Percentiles rank a stretch among this genome's conserved stretches.
phyloP scores from a whole-genome alignment of 2,797 vertebrate species.

The Parambassis ranga region DNA sequence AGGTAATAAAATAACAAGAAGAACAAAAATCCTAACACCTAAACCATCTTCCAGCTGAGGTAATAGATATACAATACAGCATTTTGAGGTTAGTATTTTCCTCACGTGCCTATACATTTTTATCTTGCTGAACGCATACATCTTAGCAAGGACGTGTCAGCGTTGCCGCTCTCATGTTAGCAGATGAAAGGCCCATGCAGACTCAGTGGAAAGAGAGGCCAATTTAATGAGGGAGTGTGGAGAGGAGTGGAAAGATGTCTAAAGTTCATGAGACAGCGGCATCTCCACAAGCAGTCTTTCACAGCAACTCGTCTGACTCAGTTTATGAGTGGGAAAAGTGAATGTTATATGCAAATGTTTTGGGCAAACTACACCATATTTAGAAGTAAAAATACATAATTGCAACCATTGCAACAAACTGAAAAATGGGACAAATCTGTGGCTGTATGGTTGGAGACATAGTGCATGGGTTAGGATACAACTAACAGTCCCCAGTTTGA shows the following conservation, averaged over 20 bases:
- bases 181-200: conserved; percentile 15
- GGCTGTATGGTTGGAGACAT: too few relatives aligned
- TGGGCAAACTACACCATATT: background rate
- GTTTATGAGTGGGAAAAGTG: background rate
- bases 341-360: background rate
- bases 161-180: conserved; percentile 9
- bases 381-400: too few relatives aligned
- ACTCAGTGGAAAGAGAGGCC: conserved; percentile 37
- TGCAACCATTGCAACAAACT: too few relatives aligned
- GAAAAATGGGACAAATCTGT: too few relatives aligned
- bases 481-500: too few relatives aligned
- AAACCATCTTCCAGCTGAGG: too few relatives aligned
- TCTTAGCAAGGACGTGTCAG: background rate
- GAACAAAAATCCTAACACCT: background rate
- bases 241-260: conserved; percentile 11
- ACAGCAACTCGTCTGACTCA: background rate
- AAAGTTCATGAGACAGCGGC: background rate
- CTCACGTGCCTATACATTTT: background rate
- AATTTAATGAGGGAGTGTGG: conserved; percentile 16
- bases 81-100: background rate
- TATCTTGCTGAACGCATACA: background rate
- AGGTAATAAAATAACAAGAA: background rate
- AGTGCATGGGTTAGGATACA: too few relatives aligned
- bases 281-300: background rate
- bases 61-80: too few relatives aligned